Evolutionary conservation across 1,140 invertebrate genomes (phyloP), one percentile per base, ranked within the genome.

Genomic region (Micrasema minimum): DNA sequence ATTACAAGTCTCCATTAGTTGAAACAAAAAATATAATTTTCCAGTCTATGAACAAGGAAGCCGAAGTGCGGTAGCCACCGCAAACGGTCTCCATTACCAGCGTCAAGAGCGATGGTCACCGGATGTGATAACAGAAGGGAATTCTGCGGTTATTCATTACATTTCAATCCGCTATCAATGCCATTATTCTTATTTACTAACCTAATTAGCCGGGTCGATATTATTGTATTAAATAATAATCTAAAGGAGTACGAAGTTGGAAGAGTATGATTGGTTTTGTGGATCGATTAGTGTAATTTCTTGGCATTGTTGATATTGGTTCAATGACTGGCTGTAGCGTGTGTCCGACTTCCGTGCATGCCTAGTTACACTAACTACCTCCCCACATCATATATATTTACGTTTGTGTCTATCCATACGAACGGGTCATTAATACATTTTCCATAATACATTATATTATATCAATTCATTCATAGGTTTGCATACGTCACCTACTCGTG

Each of bases 121-220:
- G 55, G 55, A 59, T 59, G 55, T 41, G 55, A 59, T 59, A 59
- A 59, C 31, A 12, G 16, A 20, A 38, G 37, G 55, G 22, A 59
- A 41, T 41, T 16, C 18, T 59, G 55, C 37, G 55, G 55, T 59
- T 59, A 38, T 59, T 38, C n/a, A 18, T 23, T 57, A 14, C 38
- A 41, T 41, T 22, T 9, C 55, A 59, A 59, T 59, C 55, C 20
- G 20, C 55, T 12, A 23, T 16, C 50, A n/a, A n/a, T n/a, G n/a
- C n/a, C n/a, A n/a, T n/a, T n/a, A n/a, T n/a, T n/a, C n/a, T n/a
- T n/a, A n/a, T n/a, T n/a, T n/a, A n/a, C n/a, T n/a, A n/a, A n/a
- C n/a, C n/a, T n/a, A n/a, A n/a, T n/a, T n/a, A n/a, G n/a, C n/a
- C n/a, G n/a, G n/a, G n/a, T n/a, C n/a, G n/a, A n/a, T n/a, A n/a